Evolutionary conservation across 1,140 invertebrate species (phyloP), one percentile per base, ranked within the genome.

Genomic region (Potamilus streckersoni): DNA sequence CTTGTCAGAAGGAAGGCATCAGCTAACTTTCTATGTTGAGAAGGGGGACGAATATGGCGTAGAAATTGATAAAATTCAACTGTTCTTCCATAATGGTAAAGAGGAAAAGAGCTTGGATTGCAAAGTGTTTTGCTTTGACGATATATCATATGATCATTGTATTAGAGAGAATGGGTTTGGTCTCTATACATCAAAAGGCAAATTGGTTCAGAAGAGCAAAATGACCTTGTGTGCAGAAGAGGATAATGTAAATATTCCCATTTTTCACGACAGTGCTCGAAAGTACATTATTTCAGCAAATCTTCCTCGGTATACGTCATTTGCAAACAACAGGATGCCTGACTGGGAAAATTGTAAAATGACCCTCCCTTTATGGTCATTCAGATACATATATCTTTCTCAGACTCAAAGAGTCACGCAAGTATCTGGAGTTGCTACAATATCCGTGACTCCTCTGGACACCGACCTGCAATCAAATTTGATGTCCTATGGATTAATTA

Each of bases 321-420:
- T 72, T 72, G 2, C 23, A 19, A 77, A 72, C 70, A 72, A 73
- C 20, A 60, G 81, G 20, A 76, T 75, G 8, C 27, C 75, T 23
- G 77, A 81, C 55, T 79, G 61, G 65, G 58, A 55, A 14, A 74
- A 74, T 55, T 80, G 79, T 64, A 63, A 71, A 11, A 64, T 76
- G 38, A 65, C 64, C 19, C 49, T 55, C 58, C 2, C 49, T 14
- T 75, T 61, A 2, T 65, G 74, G 74, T n/a, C 23, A 70, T 59
- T 69, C 49, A n/a, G 27, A 20, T 13, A 70, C 65, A 65, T 49
- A 55, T 16, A 56, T 27, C 16, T 69, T 49, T 15, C 60, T 19
- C 23, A 70, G 56, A 13, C 38, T 23, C 19, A 59, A 58, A 27
- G 8, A 23, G 56, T 74, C 60, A 61, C 58, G 57, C 14, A 57